Evolutionary conservation across 2,797 vertebrate genomes (phyloP), one percentile per base, ranked within the genome.

Genomic region (Manis crassicaudata): DNA sequence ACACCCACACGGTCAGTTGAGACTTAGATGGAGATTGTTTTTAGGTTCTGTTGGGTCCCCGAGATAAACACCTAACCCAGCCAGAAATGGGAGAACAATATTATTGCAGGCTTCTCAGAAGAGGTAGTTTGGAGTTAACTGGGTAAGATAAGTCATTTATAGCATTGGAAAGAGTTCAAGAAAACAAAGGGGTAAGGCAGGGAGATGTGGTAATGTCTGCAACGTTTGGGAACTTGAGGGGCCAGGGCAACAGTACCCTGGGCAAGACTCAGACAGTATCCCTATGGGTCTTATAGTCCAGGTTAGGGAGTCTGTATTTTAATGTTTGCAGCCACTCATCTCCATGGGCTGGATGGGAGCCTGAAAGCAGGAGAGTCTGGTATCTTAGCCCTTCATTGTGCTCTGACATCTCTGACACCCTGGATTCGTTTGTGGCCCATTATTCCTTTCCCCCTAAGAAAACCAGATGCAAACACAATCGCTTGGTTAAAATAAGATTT

Each of bases 401-500:
- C 82, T 0, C 0, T 43, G 43, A 68, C 88, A 58, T 97, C 96
- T 63, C 50, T 94, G 35, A 87, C 93, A 40, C 7, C 14, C 37
- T 88, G 77, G 75, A 65, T 97, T 76, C 97, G 97, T 98, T 88
- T 73, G 83, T 96, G 92, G n/a, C 75, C 63, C 60, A 35, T 97
- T 96, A 62, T 97, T 96, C 50, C 46, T 90, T 92, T 82, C 37
- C 77, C 18, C 32, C 7, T 9, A 97, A 97, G 93, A 97, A 98
- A 98, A 88, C 1, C 62, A 94, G 75, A 84, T 83, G 76, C 79
- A 96, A 97, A 92, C 96, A 95, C 93, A 97, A 97, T 96, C 84
- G 77, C 94, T 98, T 97, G 97, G 91, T 98, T 98, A 96, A 98
- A 98, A 96, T 97, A 98, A 98, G 94, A 98, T 97, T 89, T 97